Percentiles rank a stretch among this genome's conserved stretches.
These are phyloP conservation scores for Terebella lapidaria DNA, from an alignment of 2,888 invertebrate species.

Conservation along the genomic window DNA sequence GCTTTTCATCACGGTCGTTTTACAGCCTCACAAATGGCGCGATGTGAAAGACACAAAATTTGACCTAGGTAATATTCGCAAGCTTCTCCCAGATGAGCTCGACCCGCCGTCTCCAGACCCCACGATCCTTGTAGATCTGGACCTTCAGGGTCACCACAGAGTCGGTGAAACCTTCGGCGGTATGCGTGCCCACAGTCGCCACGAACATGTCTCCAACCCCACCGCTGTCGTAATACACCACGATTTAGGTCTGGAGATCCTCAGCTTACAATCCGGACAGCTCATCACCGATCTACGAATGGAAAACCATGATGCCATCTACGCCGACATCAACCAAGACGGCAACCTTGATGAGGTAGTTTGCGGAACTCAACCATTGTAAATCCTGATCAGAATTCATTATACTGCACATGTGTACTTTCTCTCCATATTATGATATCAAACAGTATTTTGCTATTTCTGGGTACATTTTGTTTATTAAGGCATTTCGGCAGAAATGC, in stretches of 20 bases:
- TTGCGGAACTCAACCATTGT: too few relatives aligned
- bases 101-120: background rate
- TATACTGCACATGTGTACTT: too few relatives aligned
- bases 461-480: too few relatives aligned
- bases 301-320: constrained; percentile 30
- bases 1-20: too few relatives aligned
- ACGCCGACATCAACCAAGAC: constrained; percentile 33
- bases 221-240: constrained; percentile 38
- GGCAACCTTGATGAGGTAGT: constrained; percentile 6
- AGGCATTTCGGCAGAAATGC: too few relatives aligned
- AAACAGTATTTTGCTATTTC: too few relatives aligned
- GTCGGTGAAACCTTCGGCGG: constrained; percentile 30
- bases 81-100: background rate
- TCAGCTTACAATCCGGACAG: constrained; percentile 36
- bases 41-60: background rate
- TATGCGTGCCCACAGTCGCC: constrained; percentile 36
- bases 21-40: background rate
- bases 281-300: constrained; percentile 35
- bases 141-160: background rate
- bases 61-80: background rate
- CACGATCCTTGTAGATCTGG: background rate
- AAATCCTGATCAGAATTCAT: too few relatives aligned
- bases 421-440: too few relatives aligned
- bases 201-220: constrained; percentile 39
- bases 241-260: constrained; percentile 37